phyloP scores from a whole-genome alignment of 2,797 vertebrate species.

The Kryptopterus vitreolus region DNA sequence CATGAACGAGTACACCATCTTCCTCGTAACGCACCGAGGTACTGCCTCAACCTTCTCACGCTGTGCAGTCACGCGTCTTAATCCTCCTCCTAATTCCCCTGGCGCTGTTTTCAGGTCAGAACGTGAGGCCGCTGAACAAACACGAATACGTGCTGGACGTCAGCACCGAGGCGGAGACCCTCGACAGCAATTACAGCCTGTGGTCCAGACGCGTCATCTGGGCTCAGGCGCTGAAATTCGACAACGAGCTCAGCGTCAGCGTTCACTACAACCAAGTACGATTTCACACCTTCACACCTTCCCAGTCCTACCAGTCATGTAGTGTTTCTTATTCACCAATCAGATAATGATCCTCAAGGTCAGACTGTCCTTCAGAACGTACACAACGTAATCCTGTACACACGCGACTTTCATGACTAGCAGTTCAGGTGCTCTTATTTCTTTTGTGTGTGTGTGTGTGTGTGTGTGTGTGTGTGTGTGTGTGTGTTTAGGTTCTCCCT shows the following conservation, averaged over 20 bases:
- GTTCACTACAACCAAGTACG: conserved; percentile 93
- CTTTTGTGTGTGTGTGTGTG: conserved; percentile 6
- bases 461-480: conserved; percentile 10
- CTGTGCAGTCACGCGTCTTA: not conserved
- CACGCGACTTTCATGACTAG: no score
- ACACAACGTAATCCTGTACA: no score
- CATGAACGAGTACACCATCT: conserved; percentile 88
- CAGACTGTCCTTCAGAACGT: no score
- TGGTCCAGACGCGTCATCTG: conserved; percentile 95
- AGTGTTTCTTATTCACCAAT: not conserved
- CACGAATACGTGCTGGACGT: conserved; percentile 90
- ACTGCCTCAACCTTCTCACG: not conserved
- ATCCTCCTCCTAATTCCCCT: no score
- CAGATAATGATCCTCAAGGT: no score
- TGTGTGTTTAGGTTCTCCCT: conserved; percentile 48
- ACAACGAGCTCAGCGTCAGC: conserved; percentile 90
- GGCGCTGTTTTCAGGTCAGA: conserved; percentile 78
- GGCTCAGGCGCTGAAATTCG: conserved; percentile 89
- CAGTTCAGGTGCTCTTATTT: no score
- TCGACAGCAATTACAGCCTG: conserved; percentile 83
- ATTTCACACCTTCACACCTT: not conserved
- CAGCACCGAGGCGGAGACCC: conserved; percentile 79
- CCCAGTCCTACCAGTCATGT: no score
- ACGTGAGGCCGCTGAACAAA: conserved; percentile 86
- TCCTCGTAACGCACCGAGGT: conserved; percentile 87